phyloP scores from a whole-genome alignment of 2,797 vertebrate species.

The Acrossocheilus wenchowensis region DNA sequence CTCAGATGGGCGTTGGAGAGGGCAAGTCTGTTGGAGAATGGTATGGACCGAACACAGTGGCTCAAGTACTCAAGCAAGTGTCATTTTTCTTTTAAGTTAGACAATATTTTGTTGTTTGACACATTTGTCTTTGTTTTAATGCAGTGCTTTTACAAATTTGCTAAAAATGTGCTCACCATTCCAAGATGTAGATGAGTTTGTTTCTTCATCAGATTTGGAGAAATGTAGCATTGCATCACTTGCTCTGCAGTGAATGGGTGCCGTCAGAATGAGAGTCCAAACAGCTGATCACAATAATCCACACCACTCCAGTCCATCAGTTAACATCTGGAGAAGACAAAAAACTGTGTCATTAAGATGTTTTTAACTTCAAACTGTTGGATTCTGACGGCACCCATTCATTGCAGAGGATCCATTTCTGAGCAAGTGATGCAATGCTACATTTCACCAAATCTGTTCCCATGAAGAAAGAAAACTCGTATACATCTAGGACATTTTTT shows the following conservation, averaged over 20 bases:
- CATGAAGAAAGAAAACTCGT: neutral
- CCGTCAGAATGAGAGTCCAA: neutral
- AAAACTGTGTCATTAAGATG: neutral
- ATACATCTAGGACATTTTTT: neutral
- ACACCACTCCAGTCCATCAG: neutral
- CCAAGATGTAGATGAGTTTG: neutral
- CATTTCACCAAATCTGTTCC: neutral
- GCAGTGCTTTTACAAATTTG: neutral
- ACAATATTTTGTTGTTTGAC: neutral
- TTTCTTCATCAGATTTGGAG: neutral
- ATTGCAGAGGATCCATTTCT: neutral
- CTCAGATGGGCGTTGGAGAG: conserved; percentile 91
- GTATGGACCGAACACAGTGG: conserved; percentile 91
- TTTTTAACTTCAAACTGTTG: neutral
- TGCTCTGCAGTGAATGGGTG: neutral
- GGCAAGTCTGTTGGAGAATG: conserved; percentile 90
- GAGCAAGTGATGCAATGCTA: neutral
- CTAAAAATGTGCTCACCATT: neutral
- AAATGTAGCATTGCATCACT: neutral
- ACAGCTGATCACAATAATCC: neutral
- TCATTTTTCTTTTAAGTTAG: neutral
- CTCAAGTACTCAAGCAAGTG: conserved; percentile 89
- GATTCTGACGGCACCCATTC: neutral
- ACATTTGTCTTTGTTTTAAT: neutral
- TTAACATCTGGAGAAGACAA: neutral